phyloP scores from a whole-genome alignment of 2,888 invertebrate species.

The Formica aserva region DNA sequence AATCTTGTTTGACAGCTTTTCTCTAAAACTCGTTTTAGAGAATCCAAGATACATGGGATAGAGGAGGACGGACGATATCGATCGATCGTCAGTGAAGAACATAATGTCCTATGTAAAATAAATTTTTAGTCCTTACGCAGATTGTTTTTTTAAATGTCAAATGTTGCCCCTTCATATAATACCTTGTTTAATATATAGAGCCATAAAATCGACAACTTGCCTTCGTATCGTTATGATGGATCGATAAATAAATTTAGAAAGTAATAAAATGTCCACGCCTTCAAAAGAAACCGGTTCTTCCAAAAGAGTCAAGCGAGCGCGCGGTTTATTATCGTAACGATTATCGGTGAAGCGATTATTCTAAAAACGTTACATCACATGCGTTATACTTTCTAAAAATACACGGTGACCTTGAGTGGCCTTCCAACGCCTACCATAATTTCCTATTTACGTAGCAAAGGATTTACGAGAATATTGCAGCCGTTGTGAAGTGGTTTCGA shows the following conservation, averaged over 20 bases:
- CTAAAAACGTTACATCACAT: conserved; percentile 36
- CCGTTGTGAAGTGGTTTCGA: background rate
- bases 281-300: conserved; percentile 19
- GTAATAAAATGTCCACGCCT: conserved; percentile 2
- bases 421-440: conserved; percentile 23
- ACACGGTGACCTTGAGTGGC: conserved; percentile 22
- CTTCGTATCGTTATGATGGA: background rate
- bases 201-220: background rate
- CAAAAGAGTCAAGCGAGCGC: conserved; percentile 19
- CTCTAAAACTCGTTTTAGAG: conserved; percentile 17
- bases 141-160: background rate
- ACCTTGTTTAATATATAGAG: background rate
- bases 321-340: conserved; percentile 22
- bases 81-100: conserved; percentile 33
- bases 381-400: conserved; percentile 47
- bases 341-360: conserved; percentile 30
- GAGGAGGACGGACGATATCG: conserved; percentile 10
- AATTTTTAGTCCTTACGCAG: background rate
- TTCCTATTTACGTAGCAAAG: conserved; percentile 4
- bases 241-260: background rate
- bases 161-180: background rate
- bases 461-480: conserved; percentile 28
- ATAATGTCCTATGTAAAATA: conserved; percentile 11
- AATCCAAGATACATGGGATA: conserved; percentile 17
- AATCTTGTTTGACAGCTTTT: conserved; percentile 61